Evolutionary conservation across 2,888 invertebrate genomes (phyloP), one percentile per base, ranked within the genome.

Genomic region (Andrena hattorfiana): DNA sequence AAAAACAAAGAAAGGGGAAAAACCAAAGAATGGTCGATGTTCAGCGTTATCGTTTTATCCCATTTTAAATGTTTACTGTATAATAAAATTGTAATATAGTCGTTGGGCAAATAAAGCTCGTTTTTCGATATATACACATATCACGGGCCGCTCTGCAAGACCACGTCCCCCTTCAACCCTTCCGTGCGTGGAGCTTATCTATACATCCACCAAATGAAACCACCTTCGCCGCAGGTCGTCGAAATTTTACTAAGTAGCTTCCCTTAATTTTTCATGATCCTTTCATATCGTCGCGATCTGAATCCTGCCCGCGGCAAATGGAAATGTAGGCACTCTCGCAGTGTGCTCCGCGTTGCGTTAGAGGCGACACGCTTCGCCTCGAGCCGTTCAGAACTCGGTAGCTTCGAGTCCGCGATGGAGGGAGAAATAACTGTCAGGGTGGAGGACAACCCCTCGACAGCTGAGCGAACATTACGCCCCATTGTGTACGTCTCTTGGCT

Each of bases 11-110:
- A 28, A 48, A 30, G 56, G 28, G 60, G 35, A 67, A 56, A 56
- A 56, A 16, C 42, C 42, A 42, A 13, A 42, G 42, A 62, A 76
- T 88, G 87, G 87, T 91, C 86, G 84, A 90, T 90, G 91, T 92
- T 88, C 91, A 90, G 87, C 86, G 91, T 91, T 91, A 91, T 91
- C 88, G 91, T 92, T 92, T 92, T 90, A 91, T 87, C 88, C 89
- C 87, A 88, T 91, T 92, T 92, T 92, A 90, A 92, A 91, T 92
- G 92, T 92, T 92, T 92, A 92, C 89, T 92, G 92, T 92, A 92
- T 86, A 80, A 92, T 92, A 91, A 88, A 85, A 91, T 92, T 92
- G 92, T 92, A 92, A 92, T 92, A 92, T 92, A 92, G 89, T 89
- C 90, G 92, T 92, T 92, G 92, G 88, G 90, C 91, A 89, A 92